These are phyloP conservation scores for Enteromius argenteus DNA, from an alignment of 2,797 vertebrate genomes.

Conservation along the genomic window DNA sequence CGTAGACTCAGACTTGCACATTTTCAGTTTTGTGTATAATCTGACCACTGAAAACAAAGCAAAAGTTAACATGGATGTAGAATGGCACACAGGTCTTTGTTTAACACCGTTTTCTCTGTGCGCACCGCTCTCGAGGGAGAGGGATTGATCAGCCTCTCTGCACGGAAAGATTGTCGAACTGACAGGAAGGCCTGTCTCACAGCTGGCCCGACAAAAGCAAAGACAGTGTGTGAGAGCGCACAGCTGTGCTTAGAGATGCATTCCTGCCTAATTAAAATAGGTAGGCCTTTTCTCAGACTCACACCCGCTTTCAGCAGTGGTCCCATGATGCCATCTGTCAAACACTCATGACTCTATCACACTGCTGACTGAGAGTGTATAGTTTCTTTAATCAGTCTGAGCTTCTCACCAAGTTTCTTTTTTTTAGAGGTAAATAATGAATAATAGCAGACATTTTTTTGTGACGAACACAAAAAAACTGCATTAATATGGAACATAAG, in stretches of 20 bases:
- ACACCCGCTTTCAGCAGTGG: constrained; percentile 25
- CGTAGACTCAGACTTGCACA: not conserved
- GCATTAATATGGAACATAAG: not conserved
- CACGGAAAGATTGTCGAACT: constrained; percentile 59
- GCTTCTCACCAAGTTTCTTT: not conserved
- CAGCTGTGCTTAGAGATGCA: constrained; percentile 62
- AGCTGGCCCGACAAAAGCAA: constrained; percentile 59
- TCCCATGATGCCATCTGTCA: constrained; percentile 59
- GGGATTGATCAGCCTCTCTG: constrained; percentile 56
- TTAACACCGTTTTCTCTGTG: constrained; percentile 29
- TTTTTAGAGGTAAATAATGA: constrained; percentile 10
- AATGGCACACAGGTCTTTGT: constrained; percentile 25
- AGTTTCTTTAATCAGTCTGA: constrained; percentile 23
- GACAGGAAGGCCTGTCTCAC: constrained; percentile 63
- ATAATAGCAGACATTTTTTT: not conserved
- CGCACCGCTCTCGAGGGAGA: constrained; percentile 56
- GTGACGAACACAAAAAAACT: not conserved
- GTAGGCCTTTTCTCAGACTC: constrained; percentile 55
- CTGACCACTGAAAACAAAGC: constrained; percentile 5
- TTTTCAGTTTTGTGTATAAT: not conserved
- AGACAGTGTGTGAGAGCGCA: constrained; percentile 52
- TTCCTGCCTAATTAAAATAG: constrained; percentile 65
- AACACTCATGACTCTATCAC: constrained; percentile 59
- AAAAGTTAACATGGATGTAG: not conserved
- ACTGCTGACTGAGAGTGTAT: constrained; percentile 48